A percentile compares a stretch with the other conserved stretches of the same genome.
Evolutionary conservation across 1,140 invertebrate genomes (phyloP).

Genomic region (Hylaeus volcanicus): DNA sequence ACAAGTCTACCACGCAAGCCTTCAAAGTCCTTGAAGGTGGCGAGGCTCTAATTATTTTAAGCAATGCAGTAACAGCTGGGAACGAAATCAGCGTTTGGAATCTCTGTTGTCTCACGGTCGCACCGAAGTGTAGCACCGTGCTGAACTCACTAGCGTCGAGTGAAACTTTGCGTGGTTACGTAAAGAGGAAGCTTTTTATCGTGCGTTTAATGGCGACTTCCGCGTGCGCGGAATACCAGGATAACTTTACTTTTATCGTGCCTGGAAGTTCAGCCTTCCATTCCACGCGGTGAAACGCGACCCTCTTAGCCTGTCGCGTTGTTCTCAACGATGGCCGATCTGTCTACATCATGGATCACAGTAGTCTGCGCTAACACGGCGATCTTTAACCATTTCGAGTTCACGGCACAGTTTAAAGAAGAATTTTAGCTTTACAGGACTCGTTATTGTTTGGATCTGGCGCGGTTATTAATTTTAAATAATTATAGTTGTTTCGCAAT

Average conservation of each 20-base stretch:
- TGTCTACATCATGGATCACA: not conserved
- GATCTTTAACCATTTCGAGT: no score
- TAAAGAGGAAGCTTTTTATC: not conserved
- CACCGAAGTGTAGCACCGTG: not conserved
- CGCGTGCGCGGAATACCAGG: not conserved
- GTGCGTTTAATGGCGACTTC: not conserved
- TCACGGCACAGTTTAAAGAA: no score
- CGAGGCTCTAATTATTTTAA: no score
- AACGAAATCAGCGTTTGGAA: not conserved
- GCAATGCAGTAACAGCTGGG: not conserved
- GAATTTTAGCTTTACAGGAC: no score
- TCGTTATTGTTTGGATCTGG: no score
- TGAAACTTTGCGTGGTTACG: not conserved
- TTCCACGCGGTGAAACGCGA: not conserved
- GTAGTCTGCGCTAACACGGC: not conserved
- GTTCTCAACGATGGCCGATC: not conserved
- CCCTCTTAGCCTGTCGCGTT: no score
- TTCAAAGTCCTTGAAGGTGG: no score
- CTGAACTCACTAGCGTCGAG: not conserved
- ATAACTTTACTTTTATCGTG: not conserved
- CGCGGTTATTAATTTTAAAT: no score
- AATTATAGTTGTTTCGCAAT: no score
- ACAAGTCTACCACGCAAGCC: no score
- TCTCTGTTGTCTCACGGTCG: not conserved
- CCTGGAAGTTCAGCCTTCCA: conserved; percentile 2